Conservation (phyloP, 2,113 vertebrate genomes). For the Melozone crissalis region DNA sequence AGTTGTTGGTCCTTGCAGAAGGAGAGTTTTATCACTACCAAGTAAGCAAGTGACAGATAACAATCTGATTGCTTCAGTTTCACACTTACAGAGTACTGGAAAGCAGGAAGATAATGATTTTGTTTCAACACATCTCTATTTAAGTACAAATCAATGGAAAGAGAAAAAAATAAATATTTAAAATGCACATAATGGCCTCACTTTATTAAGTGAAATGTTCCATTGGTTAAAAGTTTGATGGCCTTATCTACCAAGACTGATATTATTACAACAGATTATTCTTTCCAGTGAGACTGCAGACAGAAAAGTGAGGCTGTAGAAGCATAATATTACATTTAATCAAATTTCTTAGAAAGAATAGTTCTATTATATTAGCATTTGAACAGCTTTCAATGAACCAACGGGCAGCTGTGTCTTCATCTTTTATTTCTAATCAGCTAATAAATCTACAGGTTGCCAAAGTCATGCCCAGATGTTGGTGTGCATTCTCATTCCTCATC, state of each 20-base stretch:
- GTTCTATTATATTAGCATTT: constrained; percentile 63
- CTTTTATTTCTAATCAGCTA: constrained; percentile 63
- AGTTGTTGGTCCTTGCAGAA: not conserved
- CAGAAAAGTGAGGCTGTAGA: constrained; percentile 2
- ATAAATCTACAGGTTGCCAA: constrained; percentile 48
- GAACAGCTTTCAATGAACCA: constrained; percentile 50
- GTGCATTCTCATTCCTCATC: constrained; percentile 41
- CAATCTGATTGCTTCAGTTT: not conserved
- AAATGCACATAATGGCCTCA: not conserved
- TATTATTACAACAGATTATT: constrained; percentile 26
- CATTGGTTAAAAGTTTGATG: constrained; percentile 21
- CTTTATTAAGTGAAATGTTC: constrained; percentile 10
- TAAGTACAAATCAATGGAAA: not conserved
- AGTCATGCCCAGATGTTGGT: not conserved
- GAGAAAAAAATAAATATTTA: not conserved
- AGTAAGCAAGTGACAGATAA: not conserved
- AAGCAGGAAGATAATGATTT: not conserved
- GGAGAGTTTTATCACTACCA: not conserved
- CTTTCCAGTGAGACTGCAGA: constrained; percentile 13
- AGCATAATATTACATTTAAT: constrained; percentile 41
- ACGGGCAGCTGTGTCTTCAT: constrained; percentile 30
- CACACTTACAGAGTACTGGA: not conserved
- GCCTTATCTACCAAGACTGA: constrained; percentile 13
- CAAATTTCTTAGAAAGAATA: constrained; percentile 63
- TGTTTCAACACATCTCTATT: not conserved